Base-by-base conservation (phyloP, 2,888 invertebrate species). In the Acleris laterana region DNA sequence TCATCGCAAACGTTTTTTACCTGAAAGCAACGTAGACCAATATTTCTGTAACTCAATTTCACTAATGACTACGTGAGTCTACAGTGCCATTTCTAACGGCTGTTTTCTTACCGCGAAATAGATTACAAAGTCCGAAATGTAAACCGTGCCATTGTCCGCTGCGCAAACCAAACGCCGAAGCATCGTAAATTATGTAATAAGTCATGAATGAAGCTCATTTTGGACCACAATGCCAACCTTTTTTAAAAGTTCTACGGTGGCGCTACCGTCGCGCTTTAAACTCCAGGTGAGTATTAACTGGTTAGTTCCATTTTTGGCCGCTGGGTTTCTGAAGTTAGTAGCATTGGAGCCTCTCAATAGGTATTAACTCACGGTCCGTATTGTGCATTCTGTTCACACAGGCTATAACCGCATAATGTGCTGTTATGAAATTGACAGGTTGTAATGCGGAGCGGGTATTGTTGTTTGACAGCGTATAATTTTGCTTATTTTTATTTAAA, bases 171-270 rank as follows among this genome's bases (percentile, higher is more conserved):
- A 48, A 59, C 58, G 58, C 49, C 49, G 48, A 58, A 56, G 42
- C 46, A 25, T 46, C 22, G 42, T 44, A 22, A 46, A 57, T 59
- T 59, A 59, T 42, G 58, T 46, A 59, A 59, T 16, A 16, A 59
- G 25, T 49, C 49, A 59, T 58, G 58, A 59, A 59, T 59, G 58
- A 59, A 59, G 49, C 58, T 32, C 58, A 49, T 32, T 59, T 59
- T 32, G 58, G 58, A 59, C 58, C 58, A 49, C 49, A 49, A 59
- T 51, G 51, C 52, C n/a, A 46, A 17, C 16, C 25, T 25, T 44
- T 3, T 46, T 46, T 3, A 5, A 17, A 11, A n/a, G 2, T n/a
- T 17, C 19, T 2, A 57, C n/a, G 11, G 46, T 46, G 25, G 25
- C 57, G 57, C 57, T 57, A 20, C 16, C 4, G 11, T 46, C 57